Percentiles rank a stretch among this genome's conserved stretches.
phyloP scores from a whole-genome alignment of 2,888 invertebrate genomes.

The Argynnis bischoffii region DNA sequence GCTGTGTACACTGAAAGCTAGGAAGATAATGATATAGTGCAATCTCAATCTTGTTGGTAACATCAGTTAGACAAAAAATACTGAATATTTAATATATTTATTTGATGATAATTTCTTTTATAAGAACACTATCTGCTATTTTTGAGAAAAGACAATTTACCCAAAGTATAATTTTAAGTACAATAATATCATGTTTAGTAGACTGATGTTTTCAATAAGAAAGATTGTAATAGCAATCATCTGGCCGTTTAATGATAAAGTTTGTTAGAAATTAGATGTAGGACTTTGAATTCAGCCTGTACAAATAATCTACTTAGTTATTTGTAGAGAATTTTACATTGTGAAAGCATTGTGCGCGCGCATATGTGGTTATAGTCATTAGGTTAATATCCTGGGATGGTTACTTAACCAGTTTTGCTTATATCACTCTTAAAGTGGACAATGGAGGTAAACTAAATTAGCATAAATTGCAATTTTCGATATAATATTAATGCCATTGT shows the following conservation, averaged over 20 bases:
- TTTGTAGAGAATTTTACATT: slow-evolving; percentile 79
- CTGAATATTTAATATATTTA: slow-evolving; percentile 56
- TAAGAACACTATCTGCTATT: slow-evolving; percentile 60
- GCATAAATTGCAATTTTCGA: slow-evolving; percentile 7
- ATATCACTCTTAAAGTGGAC: slow-evolving; percentile 39
- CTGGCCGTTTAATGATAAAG: slow-evolving; percentile 67
- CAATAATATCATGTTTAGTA: slow-evolving; percentile 16
- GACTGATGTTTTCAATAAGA: slow-evolving; percentile 25
- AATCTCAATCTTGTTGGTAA: slow-evolving; percentile 69
- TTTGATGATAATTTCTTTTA: slow-evolving; percentile 43
- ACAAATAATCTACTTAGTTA: slow-evolving; percentile 76
- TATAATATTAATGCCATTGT: slow-evolving; percentile 13
- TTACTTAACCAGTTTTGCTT: slow-evolving; percentile 55
- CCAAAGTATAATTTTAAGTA: slow-evolving; percentile 18
- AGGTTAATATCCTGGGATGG: slow-evolving; percentile 62
- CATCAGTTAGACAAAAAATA: slow-evolving; percentile 68
- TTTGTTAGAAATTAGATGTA: slow-evolving; percentile 78
- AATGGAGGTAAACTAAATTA: background rate
- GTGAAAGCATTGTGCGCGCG: slow-evolving; percentile 67
- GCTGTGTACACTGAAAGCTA: slow-evolving; percentile 29
- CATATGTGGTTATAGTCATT: slow-evolving; percentile 72
- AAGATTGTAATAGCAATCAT: slow-evolving; percentile 41
- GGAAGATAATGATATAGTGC: slow-evolving; percentile 47
- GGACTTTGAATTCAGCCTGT: slow-evolving; percentile 78
- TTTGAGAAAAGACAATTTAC: slow-evolving; percentile 20